These are phyloP conservation scores for Pantherophis guttatus DNA, from an alignment of 2,113 vertebrate genomes.

Conservation along the genomic window DNA sequence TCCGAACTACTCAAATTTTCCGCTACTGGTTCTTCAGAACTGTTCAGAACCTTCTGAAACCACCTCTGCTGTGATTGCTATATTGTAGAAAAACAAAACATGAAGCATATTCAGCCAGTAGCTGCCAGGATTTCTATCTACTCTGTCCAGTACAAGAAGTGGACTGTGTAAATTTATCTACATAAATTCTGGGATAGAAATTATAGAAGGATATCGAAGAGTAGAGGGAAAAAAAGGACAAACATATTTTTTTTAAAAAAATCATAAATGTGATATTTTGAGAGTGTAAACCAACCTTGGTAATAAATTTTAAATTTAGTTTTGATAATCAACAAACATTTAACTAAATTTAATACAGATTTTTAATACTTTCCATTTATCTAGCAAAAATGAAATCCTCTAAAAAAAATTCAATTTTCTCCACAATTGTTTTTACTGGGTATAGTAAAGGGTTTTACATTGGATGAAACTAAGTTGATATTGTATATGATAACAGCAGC, in stretches of 20 bases:
- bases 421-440: too few species aligned
- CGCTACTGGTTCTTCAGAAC: too few species aligned
- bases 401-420: too few species aligned
- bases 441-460: too few species aligned
- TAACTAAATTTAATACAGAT: not conserved
- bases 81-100: not conserved
- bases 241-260: slow-evolving; percentile 10
- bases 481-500: too few species aligned
- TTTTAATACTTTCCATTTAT: slow-evolving; percentile 7
- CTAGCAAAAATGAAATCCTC: slow-evolving; percentile 14
- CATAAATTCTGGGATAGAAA: not conserved
- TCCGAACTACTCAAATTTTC: too few species aligned
- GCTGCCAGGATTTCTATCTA: not conserved
- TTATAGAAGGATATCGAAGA: not conserved
- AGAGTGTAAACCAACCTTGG: slow-evolving; percentile 24
- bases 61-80: slow-evolving; percentile 15
- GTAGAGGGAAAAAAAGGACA: not conserved
- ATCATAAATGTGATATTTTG: not conserved
- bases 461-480: too few species aligned
- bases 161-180: not conserved
- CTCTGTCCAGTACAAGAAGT: not conserved
- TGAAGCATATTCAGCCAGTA: not conserved
- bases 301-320: slow-evolving; percentile 12
- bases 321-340: slow-evolving; percentile 26
- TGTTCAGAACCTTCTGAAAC: too few species aligned